These are phyloP conservation scores for Oopsacas minuta DNA, from an alignment of 37 sponge, comb jelly and placozoan genomes.

Conservation along the genomic window DNA sequence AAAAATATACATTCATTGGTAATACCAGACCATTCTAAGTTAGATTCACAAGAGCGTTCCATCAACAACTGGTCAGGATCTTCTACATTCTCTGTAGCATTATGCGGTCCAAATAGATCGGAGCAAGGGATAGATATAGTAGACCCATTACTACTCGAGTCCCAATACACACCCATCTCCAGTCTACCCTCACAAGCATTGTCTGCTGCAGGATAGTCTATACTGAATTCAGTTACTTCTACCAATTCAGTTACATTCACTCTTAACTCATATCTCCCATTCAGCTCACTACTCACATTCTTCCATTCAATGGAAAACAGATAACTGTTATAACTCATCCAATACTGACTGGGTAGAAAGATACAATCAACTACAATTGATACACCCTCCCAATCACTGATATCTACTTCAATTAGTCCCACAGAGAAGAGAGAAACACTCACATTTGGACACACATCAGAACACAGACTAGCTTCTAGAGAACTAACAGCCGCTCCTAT, in stretches of 20 bases:
- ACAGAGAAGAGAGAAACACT: not conserved
- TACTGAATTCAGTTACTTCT: not conserved
- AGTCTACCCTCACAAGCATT: not conserved
- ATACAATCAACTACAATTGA: not conserved
- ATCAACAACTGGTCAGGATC: not conserved
- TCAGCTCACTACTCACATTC: not conserved
- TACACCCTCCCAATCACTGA: not conserved
- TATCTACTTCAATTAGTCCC: not conserved
- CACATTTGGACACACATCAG: not conserved
- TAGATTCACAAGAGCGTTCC: not conserved
- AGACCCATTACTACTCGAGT: not conserved
- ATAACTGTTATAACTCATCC: not conserved
- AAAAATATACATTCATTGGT: not conserved
- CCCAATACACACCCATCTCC: not conserved
- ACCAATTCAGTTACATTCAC: not conserved
- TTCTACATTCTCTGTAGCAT: not conserved
- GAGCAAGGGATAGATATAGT: not conserved
- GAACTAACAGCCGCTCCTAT: not conserved
- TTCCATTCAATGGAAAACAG: not conserved
- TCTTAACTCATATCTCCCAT: not conserved
- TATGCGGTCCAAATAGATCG: not conserved
- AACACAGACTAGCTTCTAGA: not conserved
- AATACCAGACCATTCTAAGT: not conserved
- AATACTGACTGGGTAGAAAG: not conserved
- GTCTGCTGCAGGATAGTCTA: not conserved